Base-by-base conservation (phyloP, 2,888 invertebrate species). In the Latrodectus elegans region DNA sequence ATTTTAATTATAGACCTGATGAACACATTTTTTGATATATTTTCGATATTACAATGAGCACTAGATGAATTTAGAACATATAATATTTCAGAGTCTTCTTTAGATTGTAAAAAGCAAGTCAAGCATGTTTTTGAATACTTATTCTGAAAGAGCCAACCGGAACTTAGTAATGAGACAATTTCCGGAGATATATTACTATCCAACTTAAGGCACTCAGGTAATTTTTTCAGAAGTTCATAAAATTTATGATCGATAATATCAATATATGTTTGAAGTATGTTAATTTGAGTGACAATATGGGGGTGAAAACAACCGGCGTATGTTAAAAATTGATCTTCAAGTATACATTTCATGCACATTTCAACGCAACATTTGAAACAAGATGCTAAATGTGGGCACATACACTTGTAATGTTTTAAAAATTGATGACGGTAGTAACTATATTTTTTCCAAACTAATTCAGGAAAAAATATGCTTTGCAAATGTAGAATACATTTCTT, bases 241-340 rank as follows among this genome's bases (percentile, higher is more conserved):
- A 84, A 83, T 60, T 88, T 75, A 51, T 75, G 52, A 53, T 83
- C 60, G 12, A 88, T 75, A 38, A 80, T 22, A 12, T 79, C 65
- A 53, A 79, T 84, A 49, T 88, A 88, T 53, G 53, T 80, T 64
- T 88, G 78, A 49, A 84, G 49, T 22, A 88, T 65, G 52, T 79
- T 67, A 49, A 75, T 78, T 53, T 82, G 77, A 9, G 88, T 84
- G n/a, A 88, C 52, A 67, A 84, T 74, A 12, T 60, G 51, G 15
- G 88, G 83, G 49, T 84, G 84, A 67, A 88, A 88, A 65, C 82
- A 84, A 38, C 88, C 88, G 80, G 72, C 79, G 22, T 68, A 84
- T 14, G 60, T 38, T 67, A 88, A 76, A 71, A 75, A 75, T 15
- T 71, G 55, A 70, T 88, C 88, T 79, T 88, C 84, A 55, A 76